A percentile compares a stretch with the other conserved stretches of the same genome.
Evolutionary conservation across 2,888 invertebrate genomes (phyloP).

Genomic region (Sminthurinus aureus): DNA sequence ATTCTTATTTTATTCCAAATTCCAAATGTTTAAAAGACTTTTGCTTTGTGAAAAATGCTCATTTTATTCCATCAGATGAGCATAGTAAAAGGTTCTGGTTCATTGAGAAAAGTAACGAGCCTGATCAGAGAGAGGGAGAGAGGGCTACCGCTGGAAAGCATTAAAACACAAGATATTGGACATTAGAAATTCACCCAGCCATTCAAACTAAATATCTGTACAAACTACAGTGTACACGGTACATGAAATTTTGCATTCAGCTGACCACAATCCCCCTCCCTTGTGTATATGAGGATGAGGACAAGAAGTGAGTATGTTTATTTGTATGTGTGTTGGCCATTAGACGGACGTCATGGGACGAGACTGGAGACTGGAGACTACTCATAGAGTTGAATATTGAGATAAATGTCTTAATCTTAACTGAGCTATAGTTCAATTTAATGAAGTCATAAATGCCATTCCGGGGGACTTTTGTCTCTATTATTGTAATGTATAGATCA

Average conservation of each 20-base stretch:
- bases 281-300: constrained; percentile 5
- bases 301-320: constrained; percentile 11
- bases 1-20: too few relatives aligned
- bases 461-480: constrained; percentile 39
- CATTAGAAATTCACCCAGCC: too few relatives aligned
- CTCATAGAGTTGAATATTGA: constrained; percentile 15
- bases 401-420: constrained; percentile 43
- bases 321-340: too few relatives aligned
- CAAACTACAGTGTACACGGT: background rate
- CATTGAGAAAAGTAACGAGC: background rate
- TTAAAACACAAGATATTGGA: background rate
- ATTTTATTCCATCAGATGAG: too few relatives aligned
- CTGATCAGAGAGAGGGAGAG: background rate
- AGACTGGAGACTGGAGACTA: too few relatives aligned
- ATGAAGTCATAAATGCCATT: constrained; percentile 58
- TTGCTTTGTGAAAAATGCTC: too few relatives aligned
- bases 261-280: constrained; percentile 18
- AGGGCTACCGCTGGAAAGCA: background rate
- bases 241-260: constrained; percentile 33
- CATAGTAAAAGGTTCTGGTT: background rate
- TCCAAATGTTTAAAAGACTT: too few relatives aligned
- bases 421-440: constrained; percentile 47
- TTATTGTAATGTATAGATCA: constrained; percentile 46
- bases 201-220: too few relatives aligned
- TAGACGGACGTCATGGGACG: too few relatives aligned